Base-by-base conservation (phyloP, 1,140 invertebrate genomes). In the Conus ventricosus region DNA sequence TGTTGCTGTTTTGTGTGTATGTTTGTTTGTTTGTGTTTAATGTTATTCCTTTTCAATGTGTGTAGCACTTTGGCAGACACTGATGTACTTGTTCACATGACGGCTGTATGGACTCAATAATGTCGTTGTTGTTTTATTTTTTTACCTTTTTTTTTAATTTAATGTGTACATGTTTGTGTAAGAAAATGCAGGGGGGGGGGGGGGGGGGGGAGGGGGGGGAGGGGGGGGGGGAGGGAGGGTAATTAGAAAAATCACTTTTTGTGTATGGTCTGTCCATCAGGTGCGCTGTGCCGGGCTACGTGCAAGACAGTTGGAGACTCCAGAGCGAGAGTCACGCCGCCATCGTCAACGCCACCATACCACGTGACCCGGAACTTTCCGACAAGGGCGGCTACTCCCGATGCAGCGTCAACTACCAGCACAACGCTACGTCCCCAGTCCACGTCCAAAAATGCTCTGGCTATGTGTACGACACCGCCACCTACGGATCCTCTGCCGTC, bases 401-500 rank as follows among this genome's bases (percentile, higher is more conserved):
- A 55, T 90, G 89, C 84, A 53, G 23, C n/a, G 55, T 90, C 54
- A 10, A 55, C 23, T 85, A 25, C 25, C 27, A 71, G n/a, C 71
- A 90, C 75, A 75, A 88, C n/a, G 60, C 17, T 17, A 84, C 85
- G 17, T 75, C 51, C 51, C 54, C 85, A 51, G 54, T 53, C 15
- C 17, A 17, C 0, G 23, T 75, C 0, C 27, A 17, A 0, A 23
- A 27, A 11, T 90, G 89, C 53, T 76, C 57, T 27, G 60, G 51
- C 27, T 90, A 57, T 55, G 89, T 90, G 13, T 90, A 90, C 51
- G 89, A 90, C 76, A 53, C 87, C 20, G 85, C 86, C 10, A 67
- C 60, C 5, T 90, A 88, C 75, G n/a, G 25, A 0, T 85, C 89
- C 5, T 85, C 89, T 13, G 87, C 87, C 27, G 84, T 88, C 7